These are phyloP conservation scores for Tadarida brasiliensis DNA, from an alignment of 2,797 vertebrate species.

Conservation along the genomic window DNA sequence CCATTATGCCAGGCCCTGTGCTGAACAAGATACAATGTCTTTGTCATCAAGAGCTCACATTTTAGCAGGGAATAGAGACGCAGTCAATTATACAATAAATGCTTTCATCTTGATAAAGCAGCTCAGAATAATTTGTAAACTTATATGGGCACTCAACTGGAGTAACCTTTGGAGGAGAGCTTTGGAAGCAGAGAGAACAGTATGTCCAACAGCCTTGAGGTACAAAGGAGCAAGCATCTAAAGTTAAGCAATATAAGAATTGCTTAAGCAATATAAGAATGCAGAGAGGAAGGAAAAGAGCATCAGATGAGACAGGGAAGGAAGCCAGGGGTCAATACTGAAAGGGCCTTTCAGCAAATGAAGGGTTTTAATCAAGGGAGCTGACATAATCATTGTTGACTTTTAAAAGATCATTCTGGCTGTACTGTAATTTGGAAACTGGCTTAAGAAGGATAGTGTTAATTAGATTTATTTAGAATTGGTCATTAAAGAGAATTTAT, in stretches of 20 bases:
- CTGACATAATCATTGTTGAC: constrained; percentile 4
- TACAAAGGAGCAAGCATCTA: background rate
- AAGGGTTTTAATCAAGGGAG: background rate
- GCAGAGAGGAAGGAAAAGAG: background rate
- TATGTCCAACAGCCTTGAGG: background rate
- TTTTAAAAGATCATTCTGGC: constrained; percentile 45
- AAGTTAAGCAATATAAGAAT: constrained; percentile 7
- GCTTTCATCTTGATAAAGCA: constrained; percentile 39
- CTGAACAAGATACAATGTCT: background rate
- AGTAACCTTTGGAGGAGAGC: background rate
- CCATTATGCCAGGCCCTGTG: background rate
- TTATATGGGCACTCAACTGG: background rate
- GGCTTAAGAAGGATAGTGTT: background rate
- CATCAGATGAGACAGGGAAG: background rate
- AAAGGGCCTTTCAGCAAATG: constrained; percentile 18
- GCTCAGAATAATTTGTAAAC: background rate
- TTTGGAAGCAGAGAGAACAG: background rate
- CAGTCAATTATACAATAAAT: background rate
- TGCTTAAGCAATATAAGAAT: constrained; percentile 25
- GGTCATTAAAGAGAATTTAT: background rate
- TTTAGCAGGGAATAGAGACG: background rate
- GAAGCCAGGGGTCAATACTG: background rate
- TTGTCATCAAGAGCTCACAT: background rate
- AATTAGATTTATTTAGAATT: constrained; percentile 42
- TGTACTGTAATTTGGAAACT: constrained; percentile 51